Percentiles rank a stretch among this genome's conserved stretches.
Conservation (phyloP, 2,888 invertebrate species). For the Torymus auratus region DNA sequence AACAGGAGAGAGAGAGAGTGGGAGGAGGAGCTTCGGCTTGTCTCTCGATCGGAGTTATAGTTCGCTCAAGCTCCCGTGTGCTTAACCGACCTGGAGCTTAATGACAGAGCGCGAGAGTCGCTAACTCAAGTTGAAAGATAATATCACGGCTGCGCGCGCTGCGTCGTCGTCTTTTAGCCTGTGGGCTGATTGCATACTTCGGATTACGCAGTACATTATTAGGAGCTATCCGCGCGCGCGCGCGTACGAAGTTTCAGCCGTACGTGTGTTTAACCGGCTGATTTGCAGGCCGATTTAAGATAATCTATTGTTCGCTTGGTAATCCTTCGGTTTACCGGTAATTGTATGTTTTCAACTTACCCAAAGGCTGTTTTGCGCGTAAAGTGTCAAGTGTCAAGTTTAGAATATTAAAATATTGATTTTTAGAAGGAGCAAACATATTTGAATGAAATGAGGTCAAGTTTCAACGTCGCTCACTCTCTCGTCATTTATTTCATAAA, state of each 20-base stretch:
- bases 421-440: too few species aligned
- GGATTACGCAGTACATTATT: slow-evolving; percentile 12
- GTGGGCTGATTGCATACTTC: slow-evolving; percentile 8
- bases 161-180: not conserved
- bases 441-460: too few species aligned
- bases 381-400: too few species aligned
- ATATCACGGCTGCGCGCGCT: slow-evolving; percentile 1
- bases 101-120: slow-evolving; percentile 27
- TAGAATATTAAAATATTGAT: too few species aligned
- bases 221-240: too few species aligned
- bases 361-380: too few species aligned
- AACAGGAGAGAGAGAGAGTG: not conserved
- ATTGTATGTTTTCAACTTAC: too few species aligned
- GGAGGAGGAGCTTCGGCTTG: not conserved
- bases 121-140: slow-evolving; percentile 38
- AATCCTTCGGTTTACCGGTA: too few species aligned
- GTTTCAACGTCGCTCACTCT: too few species aligned
- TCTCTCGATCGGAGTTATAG: slow-evolving; percentile 12
- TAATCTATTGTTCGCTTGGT: not conserved
- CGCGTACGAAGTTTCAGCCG: too few species aligned
- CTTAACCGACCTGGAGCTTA: slow-evolving; percentile 16
- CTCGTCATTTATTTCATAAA: too few species aligned
- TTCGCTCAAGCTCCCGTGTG: slow-evolving; percentile 1
- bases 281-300: slow-evolving; percentile 1
- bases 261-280: not conserved